Evolutionary conservation across 2,888 invertebrate genomes (phyloP).

Genomic region (Lumbricus terrestris): DNA sequence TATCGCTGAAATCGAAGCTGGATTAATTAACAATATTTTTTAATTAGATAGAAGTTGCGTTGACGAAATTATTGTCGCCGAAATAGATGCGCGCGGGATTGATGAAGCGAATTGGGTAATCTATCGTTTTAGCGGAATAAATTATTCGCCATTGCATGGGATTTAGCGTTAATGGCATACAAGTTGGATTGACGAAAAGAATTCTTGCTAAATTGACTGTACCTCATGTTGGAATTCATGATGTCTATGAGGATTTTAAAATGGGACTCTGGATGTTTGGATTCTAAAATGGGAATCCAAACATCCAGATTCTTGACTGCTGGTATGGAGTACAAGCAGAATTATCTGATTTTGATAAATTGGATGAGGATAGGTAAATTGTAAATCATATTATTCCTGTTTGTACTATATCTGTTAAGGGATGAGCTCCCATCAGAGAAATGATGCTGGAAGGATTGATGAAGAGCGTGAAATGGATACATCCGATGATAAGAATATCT

Average conservation of each 20-base stretch:
- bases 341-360: background rate
- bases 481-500: background rate
- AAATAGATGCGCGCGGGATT: too few relatives aligned
- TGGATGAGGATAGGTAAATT: background rate
- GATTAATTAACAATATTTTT: too few relatives aligned
- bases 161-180: too few relatives aligned
- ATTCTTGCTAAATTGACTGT: too few relatives aligned
- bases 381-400: background rate
- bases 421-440: background rate
- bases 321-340: too few relatives aligned
- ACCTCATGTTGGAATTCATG: background rate
- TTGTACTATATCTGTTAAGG: background rate
- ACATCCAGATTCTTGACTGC: background rate
- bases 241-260: background rate
- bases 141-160: too few relatives aligned
- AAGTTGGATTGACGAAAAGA: too few relatives aligned
- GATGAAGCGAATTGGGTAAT: too few relatives aligned
- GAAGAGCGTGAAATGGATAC: background rate
- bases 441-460: background rate
- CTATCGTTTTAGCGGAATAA: too few relatives aligned
- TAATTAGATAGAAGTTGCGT: too few relatives aligned
- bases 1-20: too few relatives aligned
- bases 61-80: too few relatives aligned
- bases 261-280: background rate
- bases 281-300: background rate